A percentile compares a stretch with the other conserved stretches of the same genome.
phyloP scores from a whole-genome alignment of 2,797 vertebrate species.

The Chelonia mydas region DNA sequence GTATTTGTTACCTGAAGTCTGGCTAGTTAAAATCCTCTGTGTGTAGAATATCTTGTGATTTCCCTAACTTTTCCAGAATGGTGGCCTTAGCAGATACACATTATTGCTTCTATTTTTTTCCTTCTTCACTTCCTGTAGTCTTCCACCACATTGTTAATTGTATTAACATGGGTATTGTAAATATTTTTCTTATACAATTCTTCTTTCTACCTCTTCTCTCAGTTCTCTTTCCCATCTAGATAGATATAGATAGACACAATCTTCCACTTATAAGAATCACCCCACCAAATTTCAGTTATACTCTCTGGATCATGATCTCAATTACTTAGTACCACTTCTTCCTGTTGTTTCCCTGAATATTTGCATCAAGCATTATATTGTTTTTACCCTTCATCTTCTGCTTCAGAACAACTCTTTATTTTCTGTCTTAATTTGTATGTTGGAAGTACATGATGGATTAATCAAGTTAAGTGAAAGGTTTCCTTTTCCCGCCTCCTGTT shows the following conservation, averaged over 20 bases:
- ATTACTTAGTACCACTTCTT: conserved; percentile 57
- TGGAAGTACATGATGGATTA: conserved; percentile 69
- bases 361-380: conserved; percentile 62
- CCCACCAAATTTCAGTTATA: conserved; percentile 62
- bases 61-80: neutral
- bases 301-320: conserved; percentile 60
- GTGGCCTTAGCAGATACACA: neutral
- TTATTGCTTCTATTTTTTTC: neutral
- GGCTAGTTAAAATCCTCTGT: neutral
- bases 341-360: conserved; percentile 65
- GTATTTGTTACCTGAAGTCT: neutral
- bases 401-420: conserved; percentile 71
- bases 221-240: conserved; percentile 24
- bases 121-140: neutral
- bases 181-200: neutral
- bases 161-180: neutral
- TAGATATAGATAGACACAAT: too few species aligned
- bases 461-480: conserved; percentile 70
- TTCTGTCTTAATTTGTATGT: conserved; percentile 74
- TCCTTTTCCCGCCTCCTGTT: conserved; percentile 62
- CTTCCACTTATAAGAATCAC: conserved; percentile 58
- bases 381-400: conserved; percentile 68
- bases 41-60: neutral
- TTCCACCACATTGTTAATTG: neutral
- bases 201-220: neutral